Percentiles rank a stretch among this genome's conserved stretches.
These are phyloP conservation scores for Fukomys damarensis DNA, from an alignment of 2,113 vertebrate genomes.

Conservation along the genomic window DNA sequence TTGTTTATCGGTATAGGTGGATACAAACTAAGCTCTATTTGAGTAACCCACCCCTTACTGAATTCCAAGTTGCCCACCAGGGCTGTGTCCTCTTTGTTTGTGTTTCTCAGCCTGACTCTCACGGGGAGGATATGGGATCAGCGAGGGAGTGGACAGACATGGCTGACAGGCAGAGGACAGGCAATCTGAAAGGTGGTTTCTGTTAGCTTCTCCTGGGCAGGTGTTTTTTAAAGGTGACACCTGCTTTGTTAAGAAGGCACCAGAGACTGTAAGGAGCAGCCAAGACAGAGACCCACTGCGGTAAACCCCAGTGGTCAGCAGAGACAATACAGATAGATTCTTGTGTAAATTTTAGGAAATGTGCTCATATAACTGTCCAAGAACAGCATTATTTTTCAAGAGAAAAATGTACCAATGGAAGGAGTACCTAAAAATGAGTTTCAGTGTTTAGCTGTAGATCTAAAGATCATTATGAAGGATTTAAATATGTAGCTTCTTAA, in stretches of 20 bases:
- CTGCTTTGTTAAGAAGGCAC: neutral
- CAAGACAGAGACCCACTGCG: neutral
- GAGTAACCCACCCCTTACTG: neutral
- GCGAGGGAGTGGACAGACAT: neutral
- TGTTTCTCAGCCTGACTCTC: neutral
- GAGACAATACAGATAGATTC: neutral
- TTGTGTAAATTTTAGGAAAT: neutral
- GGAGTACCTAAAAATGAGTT: neutral
- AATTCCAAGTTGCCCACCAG: neutral
- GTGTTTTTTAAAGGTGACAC: neutral
- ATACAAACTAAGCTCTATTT: neutral
- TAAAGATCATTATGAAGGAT: neutral
- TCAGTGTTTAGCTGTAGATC: neutral
- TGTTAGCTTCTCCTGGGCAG: neutral
- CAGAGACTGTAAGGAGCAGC: neutral
- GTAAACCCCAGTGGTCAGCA: neutral
- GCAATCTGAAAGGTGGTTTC: neutral
- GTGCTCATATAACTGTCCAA: neutral
- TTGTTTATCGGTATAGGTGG: neutral
- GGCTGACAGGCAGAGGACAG: neutral
- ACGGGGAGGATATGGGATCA: neutral
- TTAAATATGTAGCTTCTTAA: neutral
- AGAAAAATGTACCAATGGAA: neutral
- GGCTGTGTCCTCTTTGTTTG: neutral
- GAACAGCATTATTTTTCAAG: neutral